phyloP scores from a whole-genome alignment of 2,113 vertebrate species.

The Shinisaurus crocodilurus region DNA sequence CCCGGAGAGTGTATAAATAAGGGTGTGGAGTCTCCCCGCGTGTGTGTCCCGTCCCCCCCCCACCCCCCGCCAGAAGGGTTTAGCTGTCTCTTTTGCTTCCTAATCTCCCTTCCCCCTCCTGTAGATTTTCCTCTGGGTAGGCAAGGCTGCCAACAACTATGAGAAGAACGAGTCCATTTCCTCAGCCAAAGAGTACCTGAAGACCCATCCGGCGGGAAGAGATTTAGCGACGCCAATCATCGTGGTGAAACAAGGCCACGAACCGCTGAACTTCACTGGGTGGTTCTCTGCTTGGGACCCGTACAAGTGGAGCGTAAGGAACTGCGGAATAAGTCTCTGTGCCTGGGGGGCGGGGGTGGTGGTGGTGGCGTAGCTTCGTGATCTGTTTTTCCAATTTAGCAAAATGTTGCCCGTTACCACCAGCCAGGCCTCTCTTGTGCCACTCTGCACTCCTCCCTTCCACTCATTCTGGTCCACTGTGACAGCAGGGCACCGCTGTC shows the following conservation, averaged over 20 bases:
- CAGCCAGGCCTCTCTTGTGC: not conserved
- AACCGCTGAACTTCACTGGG: slow-evolving; percentile 90
- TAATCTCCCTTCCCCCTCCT: not conserved
- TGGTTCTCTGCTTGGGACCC: slow-evolving; percentile 94
- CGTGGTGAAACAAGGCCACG: slow-evolving; percentile 85
- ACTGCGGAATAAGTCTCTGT: not conserved
- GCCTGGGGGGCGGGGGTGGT: too few species aligned
- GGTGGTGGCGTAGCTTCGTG: not conserved
- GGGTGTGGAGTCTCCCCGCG: too few species aligned
- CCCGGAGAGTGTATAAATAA: too few species aligned
- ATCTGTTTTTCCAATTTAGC: not conserved
- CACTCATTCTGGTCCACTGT: too few species aligned
- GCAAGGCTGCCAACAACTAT: slow-evolving; percentile 79
- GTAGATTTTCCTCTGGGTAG: slow-evolving; percentile 91
- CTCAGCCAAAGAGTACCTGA: slow-evolving; percentile 83
- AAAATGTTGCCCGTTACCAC: not conserved
- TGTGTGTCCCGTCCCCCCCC: too few species aligned
- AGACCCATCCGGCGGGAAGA: slow-evolving; percentile 84
- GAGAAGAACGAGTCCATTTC: slow-evolving; percentile 82
- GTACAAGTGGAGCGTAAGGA: slow-evolving; percentile 91
- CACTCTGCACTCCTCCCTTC: not conserved
- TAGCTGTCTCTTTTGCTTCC: not conserved
- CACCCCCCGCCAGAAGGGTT: not conserved
- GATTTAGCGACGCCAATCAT: slow-evolving; percentile 83
- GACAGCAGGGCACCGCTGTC: too few species aligned